Conservation (phyloP, 2,113 vertebrate species). For the Lathamus discolor region DNA sequence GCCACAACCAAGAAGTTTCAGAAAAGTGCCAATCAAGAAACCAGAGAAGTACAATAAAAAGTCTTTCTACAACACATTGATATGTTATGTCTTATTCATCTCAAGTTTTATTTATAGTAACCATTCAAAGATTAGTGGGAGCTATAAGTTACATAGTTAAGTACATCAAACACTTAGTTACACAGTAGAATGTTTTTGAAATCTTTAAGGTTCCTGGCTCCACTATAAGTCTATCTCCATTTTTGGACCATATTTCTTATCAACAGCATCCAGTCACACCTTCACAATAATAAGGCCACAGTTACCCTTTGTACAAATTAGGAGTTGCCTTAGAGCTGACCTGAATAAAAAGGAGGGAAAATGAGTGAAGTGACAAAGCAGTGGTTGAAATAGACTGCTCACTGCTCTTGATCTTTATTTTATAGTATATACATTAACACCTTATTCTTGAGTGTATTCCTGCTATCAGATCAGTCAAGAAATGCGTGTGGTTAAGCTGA, state of each 20-base stretch:
- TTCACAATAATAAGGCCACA: not conserved
- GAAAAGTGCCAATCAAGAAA: not conserved
- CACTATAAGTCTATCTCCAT: not conserved
- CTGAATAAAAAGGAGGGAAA: not conserved
- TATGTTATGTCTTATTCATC: not conserved
- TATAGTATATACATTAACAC: not conserved
- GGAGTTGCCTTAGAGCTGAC: not conserved
- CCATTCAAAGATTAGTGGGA: not conserved
- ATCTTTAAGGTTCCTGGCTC: not conserved
- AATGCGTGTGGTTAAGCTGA: not conserved
- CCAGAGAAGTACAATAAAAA: not conserved
- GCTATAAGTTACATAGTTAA: not conserved
- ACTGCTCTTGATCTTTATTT: not conserved
- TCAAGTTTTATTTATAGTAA: not conserved
- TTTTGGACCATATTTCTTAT: not conserved
- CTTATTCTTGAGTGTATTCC: not conserved
- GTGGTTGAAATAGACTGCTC: not conserved
- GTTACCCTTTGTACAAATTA: not conserved
- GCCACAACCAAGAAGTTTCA: not conserved
- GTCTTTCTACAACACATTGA: not conserved
- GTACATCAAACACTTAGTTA: not conserved
- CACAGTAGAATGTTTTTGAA: not conserved
- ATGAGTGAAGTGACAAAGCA: not conserved
- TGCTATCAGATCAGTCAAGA: not conserved
- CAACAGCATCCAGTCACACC: not conserved